Conservation (phyloP, 1,140 invertebrate genomes). For the Onthophagus taurus region DNA sequence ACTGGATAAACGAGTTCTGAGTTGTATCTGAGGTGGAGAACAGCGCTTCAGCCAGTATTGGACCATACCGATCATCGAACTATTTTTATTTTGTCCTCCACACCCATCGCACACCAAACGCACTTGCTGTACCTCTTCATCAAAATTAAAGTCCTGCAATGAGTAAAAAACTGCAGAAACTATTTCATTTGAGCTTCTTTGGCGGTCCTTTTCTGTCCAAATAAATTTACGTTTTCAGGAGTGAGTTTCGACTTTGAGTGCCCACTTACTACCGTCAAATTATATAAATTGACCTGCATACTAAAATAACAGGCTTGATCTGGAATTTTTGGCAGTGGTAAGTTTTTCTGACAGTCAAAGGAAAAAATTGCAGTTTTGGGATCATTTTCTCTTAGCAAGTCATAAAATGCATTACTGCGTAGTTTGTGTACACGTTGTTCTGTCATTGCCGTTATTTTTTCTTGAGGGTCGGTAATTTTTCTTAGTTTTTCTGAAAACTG, state of each 20-base stretch:
- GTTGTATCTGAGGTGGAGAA: neutral
- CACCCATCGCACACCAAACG: neutral
- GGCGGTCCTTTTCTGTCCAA: constrained; percentile 1
- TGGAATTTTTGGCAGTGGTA: constrained; percentile 26
- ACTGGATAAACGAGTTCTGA: constrained; percentile 1
- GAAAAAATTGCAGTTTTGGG: constrained; percentile 21
- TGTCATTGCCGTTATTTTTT: neutral
- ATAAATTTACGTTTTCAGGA: constrained; percentile 12
- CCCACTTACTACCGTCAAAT: constrained; percentile 32
- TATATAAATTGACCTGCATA: constrained; percentile 33
- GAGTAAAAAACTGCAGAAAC: neutral
- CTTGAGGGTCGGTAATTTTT: neutral
- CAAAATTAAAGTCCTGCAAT: neutral
- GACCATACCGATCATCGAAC: constrained; percentile 2
- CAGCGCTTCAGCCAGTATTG: neutral
- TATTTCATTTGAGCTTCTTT: constrained; percentile 1
- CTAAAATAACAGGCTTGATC: constrained; percentile 32
- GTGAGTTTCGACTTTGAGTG: constrained; percentile 20
- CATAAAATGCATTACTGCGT: neutral
- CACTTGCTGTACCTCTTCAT: neutral
- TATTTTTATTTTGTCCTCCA: neutral
- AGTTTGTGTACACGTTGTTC: constrained; percentile 5
- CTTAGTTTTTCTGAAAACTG: constrained; percentile 4
- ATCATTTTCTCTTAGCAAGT: neutral
- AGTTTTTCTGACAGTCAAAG: constrained; percentile 38